These are phyloP conservation scores for Labeo catla DNA, from an alignment of 2,113 vertebrate genomes.

Conservation along the genomic window DNA sequence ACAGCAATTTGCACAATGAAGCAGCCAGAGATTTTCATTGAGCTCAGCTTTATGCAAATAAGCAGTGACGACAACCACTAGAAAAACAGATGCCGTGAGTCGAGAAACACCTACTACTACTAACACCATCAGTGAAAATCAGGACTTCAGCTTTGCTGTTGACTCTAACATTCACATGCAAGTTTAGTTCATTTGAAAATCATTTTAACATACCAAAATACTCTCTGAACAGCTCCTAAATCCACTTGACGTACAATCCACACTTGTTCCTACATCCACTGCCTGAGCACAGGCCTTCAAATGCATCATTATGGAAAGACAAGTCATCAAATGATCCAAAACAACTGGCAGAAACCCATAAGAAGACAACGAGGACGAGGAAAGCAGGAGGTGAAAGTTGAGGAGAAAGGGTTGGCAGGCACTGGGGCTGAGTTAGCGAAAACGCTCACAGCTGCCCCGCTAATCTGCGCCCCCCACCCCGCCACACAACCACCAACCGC, in stretches of 20 bases:
- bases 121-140: background rate
- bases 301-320: background rate
- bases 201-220: background rate
- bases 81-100: background rate
- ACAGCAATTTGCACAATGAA: background rate
- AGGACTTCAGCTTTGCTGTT: background rate
- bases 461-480: conserved; percentile 60
- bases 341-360: conserved; percentile 2
- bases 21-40: background rate
- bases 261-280: background rate
- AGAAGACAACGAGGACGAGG: conserved; percentile 41
- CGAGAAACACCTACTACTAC: background rate
- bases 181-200: background rate
- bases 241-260: conserved; percentile 4
- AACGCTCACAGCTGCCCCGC: conserved; percentile 74
- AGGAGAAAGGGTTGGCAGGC: conserved; percentile 58
- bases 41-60: background rate
- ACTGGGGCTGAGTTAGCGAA: conserved; percentile 63
- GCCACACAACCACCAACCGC: conserved; percentile 63
- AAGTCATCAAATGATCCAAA: background rate
- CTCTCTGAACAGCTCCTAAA: background rate
- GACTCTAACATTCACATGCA: background rate
- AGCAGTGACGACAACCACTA: background rate
- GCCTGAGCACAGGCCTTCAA: background rate
- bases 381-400: conserved; percentile 24